Base-by-base conservation (phyloP, 2,888 invertebrate genomes). In the Sipha maydis region DNA sequence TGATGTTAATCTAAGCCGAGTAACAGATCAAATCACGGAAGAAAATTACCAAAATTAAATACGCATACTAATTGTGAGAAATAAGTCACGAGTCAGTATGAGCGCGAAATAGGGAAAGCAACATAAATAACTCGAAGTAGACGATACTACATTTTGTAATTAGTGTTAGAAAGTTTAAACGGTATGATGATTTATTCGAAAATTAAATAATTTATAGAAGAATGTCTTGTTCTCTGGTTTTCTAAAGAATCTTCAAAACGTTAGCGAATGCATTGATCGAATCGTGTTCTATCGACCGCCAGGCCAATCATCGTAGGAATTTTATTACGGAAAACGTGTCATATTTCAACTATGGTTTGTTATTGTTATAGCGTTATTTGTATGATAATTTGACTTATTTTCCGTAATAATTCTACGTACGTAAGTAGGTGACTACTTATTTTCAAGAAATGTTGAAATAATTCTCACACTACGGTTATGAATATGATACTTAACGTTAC, bases 111-210 rank as follows among this genome's bases (percentile, higher is more conserved):
- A 69, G 82, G 80, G 61, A 80, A 79, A 82, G 69, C 69, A 48
- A 38, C 41, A 41, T 67, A 61, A 82, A 82, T 17, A 7, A 28
- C 31, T 9, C 4, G 19, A 28, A 25, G 3, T 61, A 25, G 2
- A 28, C 69, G 67, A 79, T 14, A 69, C 69, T 28, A 7, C 14
- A 82, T 69, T 82, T 48, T 31, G 48, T 82, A 82, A 82, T 82
- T 82, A 69, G 48, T 31, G 69, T 48, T 80, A 48, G 82, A 82
- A 82, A 82, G 82, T 82, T 69, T 69, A 69, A 11, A 7, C 5
- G 41, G n/a, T 28, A 41, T 48, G 48, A 82, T 69, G 28, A 48
- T 69, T 82, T 82, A 31, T 82, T 69, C 48, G 28, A 82, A 48
- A 82, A 28, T 21, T 9, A 48, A 82, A 31, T 82, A 28, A 71